Evolutionary conservation across 1,140 invertebrate genomes (phyloP), one percentile per base, ranked within the genome.

Genomic region (Calliphora vicina): DNA sequence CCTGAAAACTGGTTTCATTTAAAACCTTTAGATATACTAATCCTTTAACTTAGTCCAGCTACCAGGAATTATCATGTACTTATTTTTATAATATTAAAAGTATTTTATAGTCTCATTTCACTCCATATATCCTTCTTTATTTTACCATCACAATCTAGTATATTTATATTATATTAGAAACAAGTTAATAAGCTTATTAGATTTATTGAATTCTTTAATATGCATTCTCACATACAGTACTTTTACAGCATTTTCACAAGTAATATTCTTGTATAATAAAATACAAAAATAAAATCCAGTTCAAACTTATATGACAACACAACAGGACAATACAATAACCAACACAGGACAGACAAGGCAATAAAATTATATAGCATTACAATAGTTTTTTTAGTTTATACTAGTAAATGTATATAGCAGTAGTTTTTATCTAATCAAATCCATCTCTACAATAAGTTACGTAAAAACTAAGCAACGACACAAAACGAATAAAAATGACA

Each of bases 341-440:
- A 35, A 35, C 1, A 35, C 1, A 35, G n/a, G 61, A 67, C 61
- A 23, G 20, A 67, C n/a, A 67, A 20, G 6, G n/a, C n/a, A 67
- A 67, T 67, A 67, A 25, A 67, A 57, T 57, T 57, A 17, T 57
- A 57, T 57, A n/a, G 50, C 50, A 57, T 6, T 17, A 57, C 13
- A 57, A 57, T 57, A 57, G 0, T n/a, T 17, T 57, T 1, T 17
- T 17, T 57, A 17, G 2, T 57, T 15, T 17, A 17, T 57, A n/a
- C n/a, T n/a, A 6, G 13, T 57, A 57, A 57, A 57, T 15, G 1
- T 35, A 35, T 35, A 35, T 6, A 57, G 50, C 17, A n/a, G n/a
- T n/a, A n/a, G n/a, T n/a, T n/a, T n/a, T 57, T 57, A 57, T 57
- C 50, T 57, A 57, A 57, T 57, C 50, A 57, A 57, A 57, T n/a